Base-by-base conservation (phyloP, 1,140 invertebrate species). In the Drosophila ficusphila region DNA sequence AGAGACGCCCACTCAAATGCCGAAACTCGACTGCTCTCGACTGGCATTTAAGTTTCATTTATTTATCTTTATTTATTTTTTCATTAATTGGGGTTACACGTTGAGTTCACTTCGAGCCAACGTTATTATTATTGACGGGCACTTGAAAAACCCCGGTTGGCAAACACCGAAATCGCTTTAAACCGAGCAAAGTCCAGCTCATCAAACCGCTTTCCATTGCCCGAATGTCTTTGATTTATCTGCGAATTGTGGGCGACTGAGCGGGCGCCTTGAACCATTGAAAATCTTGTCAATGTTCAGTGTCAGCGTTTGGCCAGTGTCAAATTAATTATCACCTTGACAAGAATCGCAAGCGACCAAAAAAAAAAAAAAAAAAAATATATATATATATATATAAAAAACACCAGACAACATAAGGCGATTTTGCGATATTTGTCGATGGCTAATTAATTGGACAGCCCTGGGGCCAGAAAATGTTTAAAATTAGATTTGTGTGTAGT, bases 1-100 rank as follows among this genome's bases (percentile, higher is more conserved):
- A 68, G 60, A 67, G 61, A 68, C 64, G 64, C 64, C 64, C 64
- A 68, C 64, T 68, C 62, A 33, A 67, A 7, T 39, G 34, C 62
- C 46, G 58, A 60, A 62, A 62, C 46, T 67, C 62, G 60, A 58
- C 21, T 48, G 36, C 51, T 53, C 51, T 53, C 51, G 34, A 27
- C 60, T 51, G 56, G 54, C 54, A 61, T 52, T 72, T 72, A 46
- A 36, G 41, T 72, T 73, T 72, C 54, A 21, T 49, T 71, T 72
- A 44, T 51, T 72, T 71, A 44, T 73, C 47, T 72, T 52, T 72
- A 72, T 72, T 72, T 44, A 58, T 72, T 72, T 72, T 70, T 47
- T 33, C 57, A 71, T 86, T 81, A 86, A 86, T 86, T 86, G 82
- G 76, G 82, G 72, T 88, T 88, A 81, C 72, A 67, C 57, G 69